Conservation (phyloP, 2,113 vertebrate genomes). For the Hepsetus odoe region DNA sequence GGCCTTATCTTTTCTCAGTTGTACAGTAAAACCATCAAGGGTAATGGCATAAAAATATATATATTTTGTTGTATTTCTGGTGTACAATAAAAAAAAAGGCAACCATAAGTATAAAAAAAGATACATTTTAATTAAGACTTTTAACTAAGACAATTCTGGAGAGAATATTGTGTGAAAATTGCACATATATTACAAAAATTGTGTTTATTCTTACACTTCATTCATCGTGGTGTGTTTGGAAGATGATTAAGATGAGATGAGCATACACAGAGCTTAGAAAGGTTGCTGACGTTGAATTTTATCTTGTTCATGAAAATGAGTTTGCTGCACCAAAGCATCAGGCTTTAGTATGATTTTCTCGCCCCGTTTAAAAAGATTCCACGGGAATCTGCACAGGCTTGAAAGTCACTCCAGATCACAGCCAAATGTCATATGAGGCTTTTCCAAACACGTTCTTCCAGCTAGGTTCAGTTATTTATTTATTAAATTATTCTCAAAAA, state of each 20-base stretch:
- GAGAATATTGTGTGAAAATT: constrained; percentile 93
- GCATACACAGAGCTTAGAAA: constrained; percentile 75
- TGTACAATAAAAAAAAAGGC: constrained; percentile 90
- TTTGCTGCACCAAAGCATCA: constrained; percentile 59
- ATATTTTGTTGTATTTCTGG: constrained; percentile 99
- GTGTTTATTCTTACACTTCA: constrained; percentile 85
- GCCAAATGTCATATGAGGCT: constrained; percentile 8
- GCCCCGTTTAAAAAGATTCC: constrained; percentile 71
- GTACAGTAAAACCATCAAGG: constrained; percentile 95
- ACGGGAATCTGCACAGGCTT: constrained; percentile 69
- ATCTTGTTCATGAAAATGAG: constrained; percentile 64
- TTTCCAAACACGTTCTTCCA: constrained; percentile 80
- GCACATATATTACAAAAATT: constrained; percentile 86
- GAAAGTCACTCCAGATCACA: constrained; percentile 69
- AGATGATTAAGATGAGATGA: constrained; percentile 60
- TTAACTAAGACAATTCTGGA: constrained; percentile 81
- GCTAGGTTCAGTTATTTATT: constrained; percentile 96
- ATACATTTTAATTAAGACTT: constrained; percentile 91
- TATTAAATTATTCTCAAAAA: constrained; percentile 89
- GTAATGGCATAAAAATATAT: constrained; percentile 96
- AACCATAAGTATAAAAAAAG: constrained; percentile 85
- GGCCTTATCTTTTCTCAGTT: constrained; percentile 99
- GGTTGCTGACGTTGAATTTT: constrained; percentile 67
- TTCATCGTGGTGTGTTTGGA: constrained; percentile 84
- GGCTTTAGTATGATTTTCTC: constrained; percentile 49